These are phyloP conservation scores for Potorous gilbertii DNA, from an alignment of 2,797 vertebrate genomes.

Conservation along the genomic window DNA sequence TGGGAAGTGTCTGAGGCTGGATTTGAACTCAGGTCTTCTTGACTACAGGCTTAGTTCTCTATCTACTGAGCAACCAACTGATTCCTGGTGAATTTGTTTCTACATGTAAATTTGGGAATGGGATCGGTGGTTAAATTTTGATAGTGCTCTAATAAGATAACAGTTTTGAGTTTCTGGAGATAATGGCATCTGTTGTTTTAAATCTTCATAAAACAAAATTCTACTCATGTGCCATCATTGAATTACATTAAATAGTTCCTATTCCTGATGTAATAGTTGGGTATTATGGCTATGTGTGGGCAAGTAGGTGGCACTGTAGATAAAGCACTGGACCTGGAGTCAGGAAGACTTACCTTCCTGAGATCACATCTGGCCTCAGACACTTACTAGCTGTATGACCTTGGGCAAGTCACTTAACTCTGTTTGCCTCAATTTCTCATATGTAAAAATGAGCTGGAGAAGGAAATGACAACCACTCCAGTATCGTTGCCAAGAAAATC, in stretches of 20 bases:
- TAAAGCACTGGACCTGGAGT: neutral
- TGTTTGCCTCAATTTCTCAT: neutral
- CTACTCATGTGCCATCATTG: neutral
- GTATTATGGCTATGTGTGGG: neutral
- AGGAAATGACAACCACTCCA: neutral
- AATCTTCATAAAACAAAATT: neutral
- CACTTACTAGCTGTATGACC: neutral
- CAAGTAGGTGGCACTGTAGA: neutral
- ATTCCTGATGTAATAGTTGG: conserved; percentile 15
- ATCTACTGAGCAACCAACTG: neutral
- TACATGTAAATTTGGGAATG: neutral
- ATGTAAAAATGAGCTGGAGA: neutral
- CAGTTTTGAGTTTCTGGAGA: conserved; percentile 20
- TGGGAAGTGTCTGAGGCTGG: neutral
- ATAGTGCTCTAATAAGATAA: neutral
- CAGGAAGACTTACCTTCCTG: neutral
- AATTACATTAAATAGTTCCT: conserved; percentile 28
- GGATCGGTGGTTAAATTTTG: neutral
- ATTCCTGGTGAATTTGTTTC: neutral
- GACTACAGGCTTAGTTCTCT: neutral
- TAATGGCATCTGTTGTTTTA: conserved; percentile 26
- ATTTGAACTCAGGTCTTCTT: neutral
- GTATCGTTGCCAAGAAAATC: neutral
- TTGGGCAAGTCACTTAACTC: neutral
- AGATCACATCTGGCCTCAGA: neutral